Conservation (phyloP, 53 echinoderm and acorn worm genomes). For the Zoroaster sp. region DNA sequence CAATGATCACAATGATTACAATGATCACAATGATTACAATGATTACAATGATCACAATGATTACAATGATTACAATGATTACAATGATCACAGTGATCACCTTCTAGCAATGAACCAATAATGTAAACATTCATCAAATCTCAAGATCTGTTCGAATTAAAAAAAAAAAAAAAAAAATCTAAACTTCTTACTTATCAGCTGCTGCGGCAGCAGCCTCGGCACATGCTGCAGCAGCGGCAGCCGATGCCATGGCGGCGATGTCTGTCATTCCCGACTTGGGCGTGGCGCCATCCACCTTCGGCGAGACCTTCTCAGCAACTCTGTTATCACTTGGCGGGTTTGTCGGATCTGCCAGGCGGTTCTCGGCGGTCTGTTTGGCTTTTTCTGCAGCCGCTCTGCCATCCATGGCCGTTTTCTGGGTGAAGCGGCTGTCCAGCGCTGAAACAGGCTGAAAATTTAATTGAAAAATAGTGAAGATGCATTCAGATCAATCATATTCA, state of each 20-base stretch:
- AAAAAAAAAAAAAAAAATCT: neutral
- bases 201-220: slow-evolving; percentile 78
- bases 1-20: too few relatives aligned
- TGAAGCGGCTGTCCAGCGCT: slow-evolving; percentile 85
- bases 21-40: too few relatives aligned
- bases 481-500: too few relatives aligned
- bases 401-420: slow-evolving; percentile 67
- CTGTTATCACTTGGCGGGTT: neutral
- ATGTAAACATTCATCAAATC: too few relatives aligned
- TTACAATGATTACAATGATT: too few relatives aligned
- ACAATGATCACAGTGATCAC: too few relatives aligned
- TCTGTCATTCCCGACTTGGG: neutral
- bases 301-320: neutral
- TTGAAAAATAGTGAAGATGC: too few relatives aligned
- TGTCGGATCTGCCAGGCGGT: neutral
- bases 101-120: too few relatives aligned
- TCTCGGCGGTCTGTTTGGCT: neutral
- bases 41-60: too few relatives aligned
- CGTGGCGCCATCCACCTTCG: neutral
- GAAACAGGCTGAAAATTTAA: slow-evolving; percentile 86
- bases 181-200: slow-evolving; percentile 11
- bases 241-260: slow-evolving; percentile 55
- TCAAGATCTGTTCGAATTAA: too few relatives aligned
- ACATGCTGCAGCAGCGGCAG: slow-evolving; percentile 71
- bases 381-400: neutral